phyloP scores from a whole-genome alignment of 2,888 invertebrate species.

The Caenorhabditis sp. region DNA sequence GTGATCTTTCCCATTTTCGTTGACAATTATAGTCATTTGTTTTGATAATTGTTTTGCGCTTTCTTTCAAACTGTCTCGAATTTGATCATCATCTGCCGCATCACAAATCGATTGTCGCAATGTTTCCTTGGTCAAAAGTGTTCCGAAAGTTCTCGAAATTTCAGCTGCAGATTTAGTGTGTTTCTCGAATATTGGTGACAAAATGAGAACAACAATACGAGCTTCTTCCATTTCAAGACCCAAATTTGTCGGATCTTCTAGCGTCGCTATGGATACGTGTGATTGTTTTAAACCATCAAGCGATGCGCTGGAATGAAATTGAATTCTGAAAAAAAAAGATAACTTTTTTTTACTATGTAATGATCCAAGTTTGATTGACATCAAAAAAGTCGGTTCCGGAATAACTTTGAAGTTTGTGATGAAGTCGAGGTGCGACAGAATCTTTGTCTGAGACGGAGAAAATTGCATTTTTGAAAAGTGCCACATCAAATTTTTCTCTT shows the following conservation, averaged over 20 bases:
- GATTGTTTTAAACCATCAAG: conserved; percentile 49
- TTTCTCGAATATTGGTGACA: conserved; percentile 68
- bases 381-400: conserved; percentile 43
- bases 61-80: conserved; percentile 29
- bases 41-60: conserved; percentile 23
- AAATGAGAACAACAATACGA: conserved; percentile 47
- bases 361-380: conserved; percentile 55
- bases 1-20: conserved; percentile 12
- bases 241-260: conserved; percentile 57
- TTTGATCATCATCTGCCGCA: conserved; percentile 66
- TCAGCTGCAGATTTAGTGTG: conserved; percentile 73
- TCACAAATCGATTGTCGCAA: conserved; percentile 70
- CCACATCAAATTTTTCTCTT: conserved; percentile 38
- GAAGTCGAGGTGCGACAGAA: conserved; percentile 33
- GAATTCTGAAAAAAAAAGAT: not conserved
- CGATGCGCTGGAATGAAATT: conserved; percentile 49
- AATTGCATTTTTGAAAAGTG: conserved; percentile 38
- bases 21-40: conserved; percentile 14
- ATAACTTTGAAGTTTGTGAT: conserved; percentile 43
- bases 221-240: conserved; percentile 57
- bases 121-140: conserved; percentile 72
- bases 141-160: conserved; percentile 73
- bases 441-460: conserved; percentile 38
- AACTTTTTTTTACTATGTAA: conserved; percentile 40
- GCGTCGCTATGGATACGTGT: conserved; percentile 54